Base-by-base conservation (phyloP, 2,888 invertebrate species). In the Cantharis rustica region DNA sequence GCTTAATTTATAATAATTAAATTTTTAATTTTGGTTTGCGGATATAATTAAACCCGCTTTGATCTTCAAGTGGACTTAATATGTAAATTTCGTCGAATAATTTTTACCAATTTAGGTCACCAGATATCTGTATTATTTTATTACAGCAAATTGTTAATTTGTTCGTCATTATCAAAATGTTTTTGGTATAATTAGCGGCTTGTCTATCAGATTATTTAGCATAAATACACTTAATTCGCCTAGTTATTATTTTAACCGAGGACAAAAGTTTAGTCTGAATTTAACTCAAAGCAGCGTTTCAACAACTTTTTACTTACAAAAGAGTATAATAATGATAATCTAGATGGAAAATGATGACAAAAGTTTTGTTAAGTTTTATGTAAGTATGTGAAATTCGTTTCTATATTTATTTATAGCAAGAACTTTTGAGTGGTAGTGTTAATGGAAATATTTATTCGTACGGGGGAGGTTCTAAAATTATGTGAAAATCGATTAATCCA, bases 301-400 rank as follows among this genome's bases (percentile, higher is more conserved):
- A 66, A 66, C 64, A 66, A 66, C 64, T 66, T 66, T 66, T 66
- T 66, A 66, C 64, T 66, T 66, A 66, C 17, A 66, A 66, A 66
- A 66, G 64, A 23, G 64, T 20, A 66, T 66, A 47, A 47, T 47
- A 47, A 47, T 47, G 47, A 47, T 47, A 66, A 66, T 66, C 64
- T 66, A 66, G 64, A 66, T 66, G 64, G 23, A 66, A 66, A 66
- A 66, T 66, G 64, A 66, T 66, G 64, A 66, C 64, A 20, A 66
- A 66, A 66, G 64, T 66, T 47, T 47, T 66, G 64, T 17, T 20
- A 66, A 66, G 64, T 66, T 66, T 66, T 66, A 66, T 66, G 64
- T 66, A 66, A 66, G 64, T 66, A 66, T 66, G 64, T 66, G 64
- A 66, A 66, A 66, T 66, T 66, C 23, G 64, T 64, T 27, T 27